Evolutionary conservation across 92 coral and sea anemone genomes (phyloP).

Genomic region (Bergia puertoricense): DNA sequence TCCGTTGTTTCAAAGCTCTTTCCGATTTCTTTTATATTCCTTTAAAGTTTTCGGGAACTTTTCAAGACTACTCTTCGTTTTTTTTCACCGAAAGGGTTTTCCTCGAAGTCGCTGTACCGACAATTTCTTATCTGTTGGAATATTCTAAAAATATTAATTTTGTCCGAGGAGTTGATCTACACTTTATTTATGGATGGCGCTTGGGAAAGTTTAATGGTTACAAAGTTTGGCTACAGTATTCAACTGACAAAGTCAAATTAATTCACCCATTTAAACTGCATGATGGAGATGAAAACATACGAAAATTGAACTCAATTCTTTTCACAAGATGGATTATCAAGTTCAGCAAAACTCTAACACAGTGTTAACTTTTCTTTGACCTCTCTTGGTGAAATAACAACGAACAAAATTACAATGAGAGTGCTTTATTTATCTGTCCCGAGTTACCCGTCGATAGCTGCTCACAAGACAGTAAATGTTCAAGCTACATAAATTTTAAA

Average conservation of each 20-base stretch:
- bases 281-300: constrained; percentile 25
- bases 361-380: neutral
- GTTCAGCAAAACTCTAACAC: no score
- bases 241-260: constrained; percentile 54
- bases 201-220: constrained; percentile 52
- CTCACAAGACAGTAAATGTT: no score
- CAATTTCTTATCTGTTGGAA: constrained; percentile 65
- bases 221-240: constrained; percentile 66
- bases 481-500: no score
- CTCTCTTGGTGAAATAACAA: no score
- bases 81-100: constrained; percentile 59
- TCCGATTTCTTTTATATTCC: constrained; percentile 75
- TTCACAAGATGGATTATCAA: no score
- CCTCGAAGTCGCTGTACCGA: constrained; percentile 73
- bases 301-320: neutral
- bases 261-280: constrained; percentile 81
- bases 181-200: constrained; percentile 60
- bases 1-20: constrained; percentile 71
- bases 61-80: constrained; percentile 53
- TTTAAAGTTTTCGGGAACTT: constrained; percentile 56
- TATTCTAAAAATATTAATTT: constrained; percentile 43
- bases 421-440: no score
- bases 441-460: no score
- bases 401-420: no score
- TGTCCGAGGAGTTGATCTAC: constrained; percentile 50